These are phyloP conservation scores for Martes martes DNA, from an alignment of 2,113 vertebrate genomes.

Conservation along the genomic window DNA sequence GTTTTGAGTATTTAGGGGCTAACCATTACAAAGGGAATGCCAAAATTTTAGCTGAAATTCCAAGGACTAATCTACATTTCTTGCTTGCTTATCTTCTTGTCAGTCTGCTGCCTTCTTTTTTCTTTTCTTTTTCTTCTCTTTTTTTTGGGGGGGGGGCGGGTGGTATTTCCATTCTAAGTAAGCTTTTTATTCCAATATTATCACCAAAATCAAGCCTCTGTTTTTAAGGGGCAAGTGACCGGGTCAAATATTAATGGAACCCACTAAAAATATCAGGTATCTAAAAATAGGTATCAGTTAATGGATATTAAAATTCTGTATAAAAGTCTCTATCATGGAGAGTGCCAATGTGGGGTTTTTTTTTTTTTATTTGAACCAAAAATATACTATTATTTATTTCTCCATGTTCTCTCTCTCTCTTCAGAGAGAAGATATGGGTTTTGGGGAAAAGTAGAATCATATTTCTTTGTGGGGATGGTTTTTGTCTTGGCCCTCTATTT, in stretches of 20 bases:
- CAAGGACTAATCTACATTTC: not conserved
- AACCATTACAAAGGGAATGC: not conserved
- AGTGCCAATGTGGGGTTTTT: not conserved
- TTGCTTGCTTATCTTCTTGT: not conserved
- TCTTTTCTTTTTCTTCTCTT: accelerated
- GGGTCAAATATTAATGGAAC: not conserved
- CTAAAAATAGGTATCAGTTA: not conserved
- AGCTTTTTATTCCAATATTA: not conserved
- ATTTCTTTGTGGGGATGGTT: not conserved
- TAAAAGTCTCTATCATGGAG: not conserved
- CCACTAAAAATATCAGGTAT: not conserved
- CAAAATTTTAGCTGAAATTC: not conserved
- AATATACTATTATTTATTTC: not conserved
- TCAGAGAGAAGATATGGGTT: not conserved
- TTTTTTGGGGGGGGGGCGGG: not conserved
- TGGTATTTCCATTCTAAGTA: not conserved
- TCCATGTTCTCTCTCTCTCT: not conserved
- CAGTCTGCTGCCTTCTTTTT: not conserved
- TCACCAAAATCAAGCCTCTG: not conserved
- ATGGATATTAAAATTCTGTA: not conserved
- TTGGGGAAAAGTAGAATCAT: not conserved
- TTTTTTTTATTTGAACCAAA: not conserved
- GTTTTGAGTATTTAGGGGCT: not conserved
- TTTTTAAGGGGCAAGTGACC: not conserved
- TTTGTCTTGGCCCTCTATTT: not conserved